Base-by-base conservation (phyloP, 2,888 invertebrate species). In the Oscheius sp. region DNA sequence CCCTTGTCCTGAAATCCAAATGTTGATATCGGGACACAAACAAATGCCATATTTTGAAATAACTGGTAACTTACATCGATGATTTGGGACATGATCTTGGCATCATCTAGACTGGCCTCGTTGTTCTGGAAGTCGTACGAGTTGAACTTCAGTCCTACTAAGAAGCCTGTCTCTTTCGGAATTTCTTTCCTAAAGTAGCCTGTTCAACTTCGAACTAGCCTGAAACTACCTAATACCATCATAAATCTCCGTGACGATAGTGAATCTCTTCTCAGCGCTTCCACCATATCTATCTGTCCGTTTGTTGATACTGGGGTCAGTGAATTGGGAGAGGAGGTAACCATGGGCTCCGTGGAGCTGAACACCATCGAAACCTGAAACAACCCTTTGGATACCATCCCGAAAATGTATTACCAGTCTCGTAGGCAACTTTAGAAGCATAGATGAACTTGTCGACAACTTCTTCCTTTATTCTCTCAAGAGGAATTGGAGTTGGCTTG, bases 211-310 rank as follows among this genome's bases (percentile, higher is more conserved):
- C 48, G 37, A 9, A 4, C 11, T 9, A 5, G 13, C 13, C 13
- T 7, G 2, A 35, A 4, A 9, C 47, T 59, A 72, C 76, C 84
- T 76, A 50, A 85, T 85, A n/a, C 77, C 82, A 32, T 84, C 77
- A 51, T 77, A 84, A 35, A 85, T 81, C 62, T 85, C 85, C n/a
- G 76, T 21, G 32, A 85, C 74, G 10, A 85, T 68, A 59, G 82
- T 58, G 32, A 78, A 62, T 10, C 85, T 77, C 33, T 85, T 85
- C 35, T 81, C 81, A 2, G 76, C 68, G 1, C 74, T 48, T 48
- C 85, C 85, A 32, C 85, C 85, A 62, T 85, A 85, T 55, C 80
- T 47, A 66, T 85, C 85, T 21, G 79, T 86, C 71, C 85, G 76
- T 47, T 79, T 78, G 68, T 85, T 85, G 7, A 83, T 85, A 1